A percentile compares a stretch with the other conserved stretches of the same genome.
Evolutionary conservation across 2,888 invertebrate genomes (phyloP).

Genomic region (Patella ulyssiponensis): DNA sequence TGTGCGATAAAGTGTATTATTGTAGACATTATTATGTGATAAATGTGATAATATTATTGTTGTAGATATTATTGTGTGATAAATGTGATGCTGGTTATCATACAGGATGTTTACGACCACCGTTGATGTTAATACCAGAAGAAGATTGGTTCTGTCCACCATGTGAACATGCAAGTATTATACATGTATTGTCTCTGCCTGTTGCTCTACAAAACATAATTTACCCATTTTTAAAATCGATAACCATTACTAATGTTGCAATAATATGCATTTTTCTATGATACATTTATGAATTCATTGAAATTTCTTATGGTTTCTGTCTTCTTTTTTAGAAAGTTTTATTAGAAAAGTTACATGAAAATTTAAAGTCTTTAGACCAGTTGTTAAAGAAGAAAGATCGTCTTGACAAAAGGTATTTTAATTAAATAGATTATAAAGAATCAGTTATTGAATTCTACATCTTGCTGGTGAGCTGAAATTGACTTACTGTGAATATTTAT

Average conservation of each 20-base stretch:
- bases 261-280: too few species aligned
- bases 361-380: slow-evolving; percentile 76
- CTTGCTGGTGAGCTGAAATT: too few species aligned
- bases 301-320: not conserved
- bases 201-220: not conserved
- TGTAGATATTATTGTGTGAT: slow-evolving; percentile 92
- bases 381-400: slow-evolving; percentile 76
- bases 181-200: not conserved
- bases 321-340: slow-evolving; percentile 72
- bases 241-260: not conserved
- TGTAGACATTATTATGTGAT: not conserved
- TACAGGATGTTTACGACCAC: slow-evolving; percentile 93
- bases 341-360: slow-evolving; percentile 82
- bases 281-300: not conserved
- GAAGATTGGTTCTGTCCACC: slow-evolving; percentile 99
- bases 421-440: not conserved
- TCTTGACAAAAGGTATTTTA: slow-evolving; percentile 79
- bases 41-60: slow-evolving; percentile 11
- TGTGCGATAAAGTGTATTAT: not conserved
- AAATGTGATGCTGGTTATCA: slow-evolving; percentile 96
- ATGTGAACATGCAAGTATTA: slow-evolving; percentile 88
- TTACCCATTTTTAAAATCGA: not conserved
- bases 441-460: too few species aligned
- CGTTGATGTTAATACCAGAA: slow-evolving; percentile 93
- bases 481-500: too few species aligned